A percentile compares a stretch with the other conserved stretches of the same genome.
Conservation (phyloP, 2,113 vertebrate genomes). For the Sylvia atricapilla region DNA sequence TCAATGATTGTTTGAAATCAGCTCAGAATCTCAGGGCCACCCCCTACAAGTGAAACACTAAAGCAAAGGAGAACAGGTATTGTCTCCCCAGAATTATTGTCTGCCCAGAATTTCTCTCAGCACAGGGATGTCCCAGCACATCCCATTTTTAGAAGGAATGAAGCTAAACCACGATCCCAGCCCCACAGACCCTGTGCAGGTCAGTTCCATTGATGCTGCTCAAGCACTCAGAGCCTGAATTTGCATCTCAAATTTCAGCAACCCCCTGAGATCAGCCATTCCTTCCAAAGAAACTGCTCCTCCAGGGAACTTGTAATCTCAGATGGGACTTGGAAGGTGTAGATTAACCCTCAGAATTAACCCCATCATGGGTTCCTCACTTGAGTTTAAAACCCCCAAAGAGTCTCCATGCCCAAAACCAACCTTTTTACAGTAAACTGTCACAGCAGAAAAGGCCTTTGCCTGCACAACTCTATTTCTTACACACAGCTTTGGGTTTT, state of each 20-base stretch:
- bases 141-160: not conserved
- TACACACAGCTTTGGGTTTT: not conserved
- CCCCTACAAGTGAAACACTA: accelerated
- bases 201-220: not conserved
- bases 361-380: not conserved
- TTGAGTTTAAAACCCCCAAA: not conserved
- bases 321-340: not conserved
- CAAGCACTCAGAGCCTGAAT: not conserved
- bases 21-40: accelerated
- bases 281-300: not conserved
- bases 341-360: not conserved
- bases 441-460: not conserved
- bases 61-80: not conserved
- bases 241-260: not conserved
- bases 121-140: not conserved
- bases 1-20: not conserved
- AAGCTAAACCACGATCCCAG: not conserved
- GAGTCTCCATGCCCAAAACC: not conserved
- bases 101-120: not conserved
- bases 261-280: not conserved
- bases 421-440: not conserved
- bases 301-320: not conserved
- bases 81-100: not conserved
- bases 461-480: not conserved
- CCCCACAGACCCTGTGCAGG: not conserved